A percentile compares a stretch with the other conserved stretches of the same genome.
These are phyloP conservation scores for Leptinotarsa lineolata DNA, from an alignment of 1,140 invertebrate genomes.

Conservation along the genomic window DNA sequence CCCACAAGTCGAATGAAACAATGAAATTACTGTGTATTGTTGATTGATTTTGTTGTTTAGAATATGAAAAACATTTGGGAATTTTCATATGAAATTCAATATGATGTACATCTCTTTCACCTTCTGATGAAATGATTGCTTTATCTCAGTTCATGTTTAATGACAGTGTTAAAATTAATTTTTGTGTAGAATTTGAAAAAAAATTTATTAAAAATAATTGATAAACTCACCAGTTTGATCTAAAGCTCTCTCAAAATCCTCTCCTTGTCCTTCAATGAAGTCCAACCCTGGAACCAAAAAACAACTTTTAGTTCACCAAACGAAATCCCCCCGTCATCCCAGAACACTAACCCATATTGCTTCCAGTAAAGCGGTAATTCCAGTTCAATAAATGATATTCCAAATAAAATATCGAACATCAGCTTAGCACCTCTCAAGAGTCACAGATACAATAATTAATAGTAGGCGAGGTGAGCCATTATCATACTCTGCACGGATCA, in stretches of 20 bases:
- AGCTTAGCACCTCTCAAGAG: constrained; percentile 9
- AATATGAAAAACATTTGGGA: too few relatives aligned
- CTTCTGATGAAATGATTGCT: too few relatives aligned
- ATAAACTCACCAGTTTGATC: constrained; percentile 65
- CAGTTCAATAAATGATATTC: constrained; percentile 7
- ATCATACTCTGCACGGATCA: constrained; percentile 1
- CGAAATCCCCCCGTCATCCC: constrained; percentile 18
- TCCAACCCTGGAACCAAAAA: constrained; percentile 64
- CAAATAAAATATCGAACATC: not conserved
- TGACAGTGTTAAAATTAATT: too few relatives aligned
- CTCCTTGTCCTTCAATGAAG: constrained; percentile 70
- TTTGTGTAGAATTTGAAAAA: too few relatives aligned
- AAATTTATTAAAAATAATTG: not conserved
- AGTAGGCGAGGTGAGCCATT: not conserved
- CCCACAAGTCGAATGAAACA: too few relatives aligned
- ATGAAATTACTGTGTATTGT: too few relatives aligned
- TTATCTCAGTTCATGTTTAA: too few relatives aligned
- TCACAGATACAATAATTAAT: constrained; percentile 11
- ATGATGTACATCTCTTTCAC: too few relatives aligned
- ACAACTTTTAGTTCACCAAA: constrained; percentile 11
- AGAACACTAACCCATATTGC: constrained; percentile 40
- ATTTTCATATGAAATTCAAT: too few relatives aligned
- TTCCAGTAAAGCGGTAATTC: constrained; percentile 24
- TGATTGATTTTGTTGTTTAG: too few relatives aligned
- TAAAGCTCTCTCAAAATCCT: constrained; percentile 72